Evolutionary conservation across 2,113 vertebrate species (phyloP), one percentile per base, ranked within the genome.

Genomic region (Platichthys flesus): DNA sequence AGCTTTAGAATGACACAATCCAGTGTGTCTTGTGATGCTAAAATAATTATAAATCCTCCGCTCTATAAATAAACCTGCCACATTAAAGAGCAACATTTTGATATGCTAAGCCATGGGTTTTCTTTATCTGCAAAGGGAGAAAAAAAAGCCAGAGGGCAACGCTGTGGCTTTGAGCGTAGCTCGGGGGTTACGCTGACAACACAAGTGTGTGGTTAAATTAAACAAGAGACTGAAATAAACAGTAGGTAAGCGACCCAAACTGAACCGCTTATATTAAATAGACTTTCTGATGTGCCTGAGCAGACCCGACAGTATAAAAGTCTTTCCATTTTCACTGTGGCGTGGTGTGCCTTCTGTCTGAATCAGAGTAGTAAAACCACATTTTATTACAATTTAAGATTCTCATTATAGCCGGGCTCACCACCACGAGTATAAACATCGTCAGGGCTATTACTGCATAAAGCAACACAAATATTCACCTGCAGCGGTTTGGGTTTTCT

Each of bases 161-260:
- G 59, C 67, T 71, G 67, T 47, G 71, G 82, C 81, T 90, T 83
- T 89, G 81, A 88, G 74, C 51, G 24, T 64, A 70, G 81, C 82
- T 87, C 40, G n/a, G 71, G 79, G 89, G 73, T 72, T 65, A 79
- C 20, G 21, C 77, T 85, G 86, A 84, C 82, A 84, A 71, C 68
- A 75, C 71, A 71, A 78, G 71, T 52, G 28, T 66, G 67, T 58
- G 81, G 78, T 83, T 88, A 81, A 88, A 90, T 90, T 86, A 87
- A 88, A 90, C 84, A 83, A 67, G 63, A 87, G 67, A 71, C 82
- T 85, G 78, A 87, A 88, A 89, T 87, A 91, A 88, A 91, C 76
- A 75, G 67, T 62, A 80, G 83, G 82, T 83, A 71, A 85, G 66
- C 4, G 54, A 81, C 85, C 78, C 58, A 65, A 78, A 47, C 23